These are phyloP conservation scores for Hemichromis elongatus DNA, from an alignment of 2,113 vertebrate species.

Conservation along the genomic window DNA sequence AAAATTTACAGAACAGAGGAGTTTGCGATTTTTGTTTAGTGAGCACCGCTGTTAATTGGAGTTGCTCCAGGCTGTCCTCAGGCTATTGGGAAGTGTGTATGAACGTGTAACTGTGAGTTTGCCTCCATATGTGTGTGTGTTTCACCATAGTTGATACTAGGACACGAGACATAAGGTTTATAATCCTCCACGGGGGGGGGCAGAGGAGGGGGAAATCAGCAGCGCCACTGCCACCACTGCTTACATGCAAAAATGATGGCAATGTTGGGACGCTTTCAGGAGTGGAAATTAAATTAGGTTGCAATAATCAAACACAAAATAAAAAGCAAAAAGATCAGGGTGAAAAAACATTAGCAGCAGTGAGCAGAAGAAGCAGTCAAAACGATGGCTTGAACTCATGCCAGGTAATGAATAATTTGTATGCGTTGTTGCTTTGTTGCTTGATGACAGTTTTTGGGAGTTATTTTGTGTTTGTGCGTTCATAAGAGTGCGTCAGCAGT, in stretches of 20 bases:
- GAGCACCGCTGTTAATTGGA: conserved; percentile 53
- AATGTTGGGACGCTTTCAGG: conserved; percentile 7
- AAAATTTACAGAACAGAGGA: conserved; percentile 41
- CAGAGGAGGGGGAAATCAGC: conserved; percentile 8
- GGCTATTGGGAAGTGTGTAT: conserved; percentile 34
- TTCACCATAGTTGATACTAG: not conserved
- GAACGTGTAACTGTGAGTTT: not conserved
- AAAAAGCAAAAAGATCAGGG: not conserved
- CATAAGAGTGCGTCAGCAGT: not conserved
- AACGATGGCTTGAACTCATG: not conserved
- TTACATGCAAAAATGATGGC: conserved; percentile 21
- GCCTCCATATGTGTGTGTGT: not conserved
- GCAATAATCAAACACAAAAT: conserved; percentile 21
- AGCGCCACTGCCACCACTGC: not conserved
- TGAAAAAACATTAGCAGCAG: not conserved
- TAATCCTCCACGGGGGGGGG: not conserved
- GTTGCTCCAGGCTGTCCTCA: conserved; percentile 46
- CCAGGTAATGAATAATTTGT: conserved; percentile 30
- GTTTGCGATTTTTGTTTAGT: conserved; percentile 33
- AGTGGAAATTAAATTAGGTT: conserved; percentile 39
- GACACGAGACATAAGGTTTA: conserved; percentile 5
- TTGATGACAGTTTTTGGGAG: not conserved
- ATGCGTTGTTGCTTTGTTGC: not conserved
- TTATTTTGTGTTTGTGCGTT: not conserved
- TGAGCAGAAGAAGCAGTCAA: not conserved